Evolutionary conservation across 2,888 invertebrate species (phyloP).

Genomic region (Octodonta nipae): DNA sequence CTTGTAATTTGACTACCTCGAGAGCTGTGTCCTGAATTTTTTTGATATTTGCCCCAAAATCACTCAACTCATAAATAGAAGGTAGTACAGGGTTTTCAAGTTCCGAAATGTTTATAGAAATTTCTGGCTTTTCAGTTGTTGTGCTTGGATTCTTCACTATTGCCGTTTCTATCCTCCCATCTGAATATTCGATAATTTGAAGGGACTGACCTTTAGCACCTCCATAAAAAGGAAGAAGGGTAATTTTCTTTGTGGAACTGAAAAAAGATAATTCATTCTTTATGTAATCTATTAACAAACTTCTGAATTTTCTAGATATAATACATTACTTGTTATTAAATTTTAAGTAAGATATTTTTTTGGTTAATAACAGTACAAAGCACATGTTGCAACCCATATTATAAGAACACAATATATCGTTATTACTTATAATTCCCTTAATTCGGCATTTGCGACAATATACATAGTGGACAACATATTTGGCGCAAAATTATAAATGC

Average conservation of each 20-base stretch:
- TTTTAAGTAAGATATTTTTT: no score
- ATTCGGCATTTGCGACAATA: no score
- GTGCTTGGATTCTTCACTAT: constrained; percentile 30
- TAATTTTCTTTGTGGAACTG: constrained; percentile 22
- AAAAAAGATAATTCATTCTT: no score
- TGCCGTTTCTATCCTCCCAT: constrained; percentile 34
- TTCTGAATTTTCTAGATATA: no score
- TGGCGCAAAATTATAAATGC: neutral
- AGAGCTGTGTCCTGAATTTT: constrained; percentile 45
- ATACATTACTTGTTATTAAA: no score
- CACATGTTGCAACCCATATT: no score
- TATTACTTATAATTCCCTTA: no score
- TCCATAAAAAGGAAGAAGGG: constrained; percentile 52
- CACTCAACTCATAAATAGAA: constrained; percentile 20
- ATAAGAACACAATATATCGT: no score
- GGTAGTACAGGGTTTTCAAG: constrained; percentile 30
- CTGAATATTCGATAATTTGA: constrained; percentile 42
- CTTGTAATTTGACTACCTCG: constrained; percentile 47
- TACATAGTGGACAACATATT: neutral
- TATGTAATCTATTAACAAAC: no score
- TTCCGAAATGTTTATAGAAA: constrained; percentile 18
- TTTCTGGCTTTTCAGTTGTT: constrained; percentile 7
- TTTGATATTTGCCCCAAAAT: constrained; percentile 42
- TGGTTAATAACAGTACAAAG: no score
- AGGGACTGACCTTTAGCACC: constrained; percentile 57